Conservation (phyloP, 30 jellyfish, hydroid and myxozoan genomes). For the Rhopilema esculentum region DNA sequence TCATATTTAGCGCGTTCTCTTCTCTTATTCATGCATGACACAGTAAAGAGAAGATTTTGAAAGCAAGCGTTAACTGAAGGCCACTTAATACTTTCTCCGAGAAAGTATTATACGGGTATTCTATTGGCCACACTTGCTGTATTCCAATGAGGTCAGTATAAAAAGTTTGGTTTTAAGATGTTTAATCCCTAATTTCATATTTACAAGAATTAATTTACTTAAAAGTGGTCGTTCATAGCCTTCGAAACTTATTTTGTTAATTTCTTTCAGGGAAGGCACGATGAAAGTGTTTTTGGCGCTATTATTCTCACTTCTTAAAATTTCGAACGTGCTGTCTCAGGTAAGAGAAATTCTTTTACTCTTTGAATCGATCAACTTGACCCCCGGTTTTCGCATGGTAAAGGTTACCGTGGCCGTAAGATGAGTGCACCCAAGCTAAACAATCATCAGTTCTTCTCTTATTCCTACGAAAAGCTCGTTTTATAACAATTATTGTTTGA, state of each 20-base stretch:
- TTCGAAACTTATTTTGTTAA: background rate
- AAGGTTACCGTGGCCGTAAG: constrained; percentile 8
- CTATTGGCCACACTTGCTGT: constrained; percentile 38
- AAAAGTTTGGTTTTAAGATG: background rate
- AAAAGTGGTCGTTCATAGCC: background rate
- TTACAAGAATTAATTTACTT: background rate
- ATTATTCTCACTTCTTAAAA: constrained; percentile 3
- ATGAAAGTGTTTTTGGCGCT: constrained; percentile 70
- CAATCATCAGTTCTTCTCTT: background rate
- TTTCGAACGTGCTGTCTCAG: constrained; percentile 53
- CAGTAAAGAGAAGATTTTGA: background rate
- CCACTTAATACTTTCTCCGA: background rate
- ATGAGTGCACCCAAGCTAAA: background rate
- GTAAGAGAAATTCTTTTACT: constrained; percentile 13
- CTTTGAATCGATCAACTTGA: background rate
- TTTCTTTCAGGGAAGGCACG: constrained; percentile 47
- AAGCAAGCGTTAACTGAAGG: background rate
- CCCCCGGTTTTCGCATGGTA: constrained; percentile 35
- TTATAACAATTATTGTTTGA: no score
- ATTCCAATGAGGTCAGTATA: constrained; percentile 76
- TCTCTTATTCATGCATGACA: background rate
- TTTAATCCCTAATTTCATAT: background rate
- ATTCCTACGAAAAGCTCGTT: no score
- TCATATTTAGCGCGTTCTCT: constrained; percentile 11
- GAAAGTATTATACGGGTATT: background rate